Percentiles rank a stretch among this genome's conserved stretches.
Conservation (phyloP, 2,797 vertebrate genomes). For the Ciconia nigra region DNA sequence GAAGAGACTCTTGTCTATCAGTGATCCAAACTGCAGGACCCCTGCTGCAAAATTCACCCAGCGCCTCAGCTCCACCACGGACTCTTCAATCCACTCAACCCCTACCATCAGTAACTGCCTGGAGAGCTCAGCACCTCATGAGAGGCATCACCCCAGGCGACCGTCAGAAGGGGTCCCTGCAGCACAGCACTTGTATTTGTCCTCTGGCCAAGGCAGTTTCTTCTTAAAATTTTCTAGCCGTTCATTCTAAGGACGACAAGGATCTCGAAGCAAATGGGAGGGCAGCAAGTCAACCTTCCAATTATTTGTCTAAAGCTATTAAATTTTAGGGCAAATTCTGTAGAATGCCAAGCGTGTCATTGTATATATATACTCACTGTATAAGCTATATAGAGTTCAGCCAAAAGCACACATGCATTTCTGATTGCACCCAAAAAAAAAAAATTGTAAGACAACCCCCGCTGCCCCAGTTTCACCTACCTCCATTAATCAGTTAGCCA, state of each 20-base stretch:
- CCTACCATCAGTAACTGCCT: accelerated
- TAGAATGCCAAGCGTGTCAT: not conserved
- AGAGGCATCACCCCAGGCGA: not conserved
- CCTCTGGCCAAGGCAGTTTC: not conserved
- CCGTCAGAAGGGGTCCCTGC: not conserved
- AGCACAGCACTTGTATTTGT: not conserved
- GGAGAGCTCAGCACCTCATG: not conserved
- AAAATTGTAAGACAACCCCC: not conserved
- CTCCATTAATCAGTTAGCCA: slow-evolving; percentile 70
- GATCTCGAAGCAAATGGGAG: not conserved
- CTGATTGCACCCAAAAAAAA: slow-evolving; percentile 12
- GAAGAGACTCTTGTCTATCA: not conserved
- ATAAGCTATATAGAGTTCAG: slow-evolving; percentile 49
- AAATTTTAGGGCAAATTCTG: not conserved
- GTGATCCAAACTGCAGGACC: not conserved
- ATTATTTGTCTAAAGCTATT: not conserved
- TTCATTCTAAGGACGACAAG: not conserved
- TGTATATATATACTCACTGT: not conserved
- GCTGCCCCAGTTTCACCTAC: slow-evolving; percentile 45
- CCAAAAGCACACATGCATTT: slow-evolving; percentile 56
- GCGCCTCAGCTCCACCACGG: not conserved
- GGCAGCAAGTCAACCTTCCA: not conserved
- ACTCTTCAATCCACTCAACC: accelerated
- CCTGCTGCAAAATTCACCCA: not conserved
- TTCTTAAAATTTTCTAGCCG: accelerated